A percentile compares a stretch with the other conserved stretches of the same genome.
phyloP scores from a whole-genome alignment of 2,888 invertebrate species.

The Oscheius myriophilus region DNA sequence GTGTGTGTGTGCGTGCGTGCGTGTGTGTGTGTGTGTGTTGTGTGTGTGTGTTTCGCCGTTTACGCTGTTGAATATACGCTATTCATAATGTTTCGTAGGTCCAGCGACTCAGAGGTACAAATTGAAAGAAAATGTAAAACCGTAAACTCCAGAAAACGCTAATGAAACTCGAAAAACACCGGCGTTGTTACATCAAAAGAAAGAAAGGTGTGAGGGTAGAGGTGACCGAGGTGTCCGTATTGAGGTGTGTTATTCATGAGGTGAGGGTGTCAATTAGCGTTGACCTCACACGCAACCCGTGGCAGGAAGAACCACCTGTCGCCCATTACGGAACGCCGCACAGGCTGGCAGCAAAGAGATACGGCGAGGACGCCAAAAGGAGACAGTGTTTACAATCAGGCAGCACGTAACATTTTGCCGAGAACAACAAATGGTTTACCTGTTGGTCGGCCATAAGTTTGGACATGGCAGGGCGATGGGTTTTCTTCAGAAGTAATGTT shows the following conservation, averaged over 20 bases:
- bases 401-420: background rate
- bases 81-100: too few relatives aligned
- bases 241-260: constrained; percentile 19
- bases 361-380: background rate
- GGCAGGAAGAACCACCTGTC: constrained; percentile 26
- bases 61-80: too few relatives aligned
- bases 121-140: too few relatives aligned
- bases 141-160: too few relatives aligned
- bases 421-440: constrained; percentile 28
- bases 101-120: too few relatives aligned
- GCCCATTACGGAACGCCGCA: constrained; percentile 18
- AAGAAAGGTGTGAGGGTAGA: too few relatives aligned
- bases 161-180: too few relatives aligned
- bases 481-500: constrained; percentile 30
- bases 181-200: too few relatives aligned
- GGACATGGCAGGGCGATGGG: constrained; percentile 32
- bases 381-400: background rate
- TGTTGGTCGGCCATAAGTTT: constrained; percentile 50
- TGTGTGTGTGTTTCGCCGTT: too few relatives aligned
- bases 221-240: too few relatives aligned
- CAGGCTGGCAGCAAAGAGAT: background rate
- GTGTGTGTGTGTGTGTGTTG: too few relatives aligned
- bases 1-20: too few relatives aligned
- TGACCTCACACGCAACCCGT: constrained; percentile 30
- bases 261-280: constrained; percentile 28